These are phyloP conservation scores for Pinna nobilis DNA, from an alignment of 1,140 invertebrate species.

Conservation along the genomic window DNA sequence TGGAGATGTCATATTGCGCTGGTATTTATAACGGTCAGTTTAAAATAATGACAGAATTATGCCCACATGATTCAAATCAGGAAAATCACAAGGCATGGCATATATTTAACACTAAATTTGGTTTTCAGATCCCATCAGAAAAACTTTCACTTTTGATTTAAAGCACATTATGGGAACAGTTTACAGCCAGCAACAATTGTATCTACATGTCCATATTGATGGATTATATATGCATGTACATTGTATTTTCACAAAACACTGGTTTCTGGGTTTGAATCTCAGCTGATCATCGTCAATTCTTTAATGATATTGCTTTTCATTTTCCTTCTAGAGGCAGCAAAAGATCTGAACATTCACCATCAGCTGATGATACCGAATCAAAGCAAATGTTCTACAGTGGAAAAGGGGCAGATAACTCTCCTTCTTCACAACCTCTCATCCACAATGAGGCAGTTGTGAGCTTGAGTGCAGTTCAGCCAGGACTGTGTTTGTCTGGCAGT, in stretches of 20 bases:
- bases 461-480: conserved; percentile 54
- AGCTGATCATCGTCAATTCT: neutral
- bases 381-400: neutral
- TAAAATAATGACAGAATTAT: no score
- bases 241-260: neutral
- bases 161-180: no score
- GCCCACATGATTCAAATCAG: no score
- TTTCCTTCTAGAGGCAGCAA: neutral
- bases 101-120: no score
- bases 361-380: conserved; percentile 26
- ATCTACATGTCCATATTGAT: no score
- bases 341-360: neutral
- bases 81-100: no score
- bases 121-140: no score
- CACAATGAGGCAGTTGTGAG: conserved; percentile 65
- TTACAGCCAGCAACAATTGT: no score
- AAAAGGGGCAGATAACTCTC: neutral
- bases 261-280: neutral
- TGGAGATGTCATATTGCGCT: no score
- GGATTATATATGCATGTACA: no score
- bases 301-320: neutral
- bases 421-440: conserved; percentile 28
- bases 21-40: no score
- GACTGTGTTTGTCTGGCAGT: conserved; percentile 64
- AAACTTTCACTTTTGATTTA: no score